These are phyloP conservation scores for Stichodactyla mertensii DNA, from an alignment of 64 coral and sea anemone species.

Conservation along the genomic window DNA sequence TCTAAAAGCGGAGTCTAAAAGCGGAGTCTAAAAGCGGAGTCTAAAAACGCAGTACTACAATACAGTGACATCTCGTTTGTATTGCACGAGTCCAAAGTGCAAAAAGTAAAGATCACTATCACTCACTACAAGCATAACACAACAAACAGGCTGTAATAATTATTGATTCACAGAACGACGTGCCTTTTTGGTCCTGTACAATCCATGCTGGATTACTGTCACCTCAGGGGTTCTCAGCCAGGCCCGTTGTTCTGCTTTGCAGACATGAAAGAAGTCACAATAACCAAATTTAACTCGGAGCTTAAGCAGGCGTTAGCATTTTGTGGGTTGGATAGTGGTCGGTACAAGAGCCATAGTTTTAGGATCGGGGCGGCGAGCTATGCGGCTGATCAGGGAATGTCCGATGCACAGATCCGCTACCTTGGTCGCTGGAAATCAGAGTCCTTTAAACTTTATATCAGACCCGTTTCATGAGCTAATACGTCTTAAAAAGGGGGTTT, in stretches of 20 bases:
- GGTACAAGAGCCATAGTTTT: conserved; percentile 31
- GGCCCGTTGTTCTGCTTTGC: conserved; percentile 12
- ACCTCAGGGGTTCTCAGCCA: not conserved
- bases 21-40: no score
- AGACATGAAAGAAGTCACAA: conserved; percentile 7
- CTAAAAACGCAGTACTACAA: no score
- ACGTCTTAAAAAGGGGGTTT: no score
- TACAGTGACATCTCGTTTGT: no score
- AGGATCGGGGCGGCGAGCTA: conserved; percentile 14
- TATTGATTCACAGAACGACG: conserved; percentile 17
- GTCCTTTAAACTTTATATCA: conserved; percentile 11
- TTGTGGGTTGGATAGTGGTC: conserved; percentile 21
- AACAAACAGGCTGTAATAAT: not conserved
- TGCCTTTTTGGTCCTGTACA: conserved; percentile 16
- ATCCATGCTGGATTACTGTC: not conserved
- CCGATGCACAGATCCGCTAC: conserved; percentile 17
- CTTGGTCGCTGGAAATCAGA: conserved; percentile 26
- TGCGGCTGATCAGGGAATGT: not conserved
- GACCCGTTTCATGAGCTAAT: not conserved
- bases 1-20: no score
- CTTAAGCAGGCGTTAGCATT: conserved; percentile 7
- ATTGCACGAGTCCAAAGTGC: no score
- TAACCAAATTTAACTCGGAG: conserved; percentile 23
- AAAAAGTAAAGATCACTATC: not conserved
- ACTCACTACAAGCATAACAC: conserved; percentile 5